A percentile compares a stretch with the other conserved stretches of the same genome.
Evolutionary conservation across 2,888 invertebrate species (phyloP).

Genomic region (Schizaphis graminum): DNA sequence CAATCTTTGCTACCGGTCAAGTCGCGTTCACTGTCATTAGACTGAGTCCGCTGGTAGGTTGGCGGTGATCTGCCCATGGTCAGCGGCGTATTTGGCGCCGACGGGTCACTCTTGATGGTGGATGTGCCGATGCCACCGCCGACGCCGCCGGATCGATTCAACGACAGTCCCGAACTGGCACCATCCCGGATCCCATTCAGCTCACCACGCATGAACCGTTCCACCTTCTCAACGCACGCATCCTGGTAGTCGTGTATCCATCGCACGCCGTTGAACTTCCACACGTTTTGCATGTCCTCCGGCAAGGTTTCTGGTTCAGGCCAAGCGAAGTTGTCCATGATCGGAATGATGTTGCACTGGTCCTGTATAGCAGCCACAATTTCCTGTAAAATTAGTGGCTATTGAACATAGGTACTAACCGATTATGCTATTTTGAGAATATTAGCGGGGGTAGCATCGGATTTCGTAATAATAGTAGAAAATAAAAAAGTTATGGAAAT

Average conservation of each 20-base stretch:
- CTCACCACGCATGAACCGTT: conserved; percentile 95
- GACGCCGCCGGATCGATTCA: conserved; percentile 64
- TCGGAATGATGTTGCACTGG: conserved; percentile 98
- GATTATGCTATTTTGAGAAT: too few relatives aligned
- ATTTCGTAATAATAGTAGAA: background rate
- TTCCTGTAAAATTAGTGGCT: conserved; percentile 77
- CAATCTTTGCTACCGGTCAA: conserved; percentile 81
- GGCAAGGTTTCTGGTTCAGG: conserved; percentile 94
- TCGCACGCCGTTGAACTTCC: conserved; percentile 94
- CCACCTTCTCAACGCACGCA: conserved; percentile 98
- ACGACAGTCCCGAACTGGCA: conserved; percentile 44
- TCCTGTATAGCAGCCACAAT: conserved; percentile 96
- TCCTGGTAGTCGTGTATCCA: conserved; percentile 99
- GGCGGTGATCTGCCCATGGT: conserved; percentile 76
- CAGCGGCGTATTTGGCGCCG: conserved; percentile 76
- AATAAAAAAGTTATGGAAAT: background rate
- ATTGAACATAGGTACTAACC: background rate
- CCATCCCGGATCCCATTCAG: conserved; percentile 74
- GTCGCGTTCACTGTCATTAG: conserved; percentile 82
- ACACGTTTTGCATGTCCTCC: conserved; percentile 95
- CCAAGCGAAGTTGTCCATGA: conserved; percentile 98
- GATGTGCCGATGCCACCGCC: conserved; percentile 67
- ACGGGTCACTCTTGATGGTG: conserved; percentile 56
- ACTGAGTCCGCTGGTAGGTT: conserved; percentile 87
- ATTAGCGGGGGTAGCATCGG: too few relatives aligned